Percentiles rank a stretch among this genome's conserved stretches.
Evolutionary conservation across 2,797 vertebrate species (phyloP).

Genomic region (Cryptoprocta ferox): DNA sequence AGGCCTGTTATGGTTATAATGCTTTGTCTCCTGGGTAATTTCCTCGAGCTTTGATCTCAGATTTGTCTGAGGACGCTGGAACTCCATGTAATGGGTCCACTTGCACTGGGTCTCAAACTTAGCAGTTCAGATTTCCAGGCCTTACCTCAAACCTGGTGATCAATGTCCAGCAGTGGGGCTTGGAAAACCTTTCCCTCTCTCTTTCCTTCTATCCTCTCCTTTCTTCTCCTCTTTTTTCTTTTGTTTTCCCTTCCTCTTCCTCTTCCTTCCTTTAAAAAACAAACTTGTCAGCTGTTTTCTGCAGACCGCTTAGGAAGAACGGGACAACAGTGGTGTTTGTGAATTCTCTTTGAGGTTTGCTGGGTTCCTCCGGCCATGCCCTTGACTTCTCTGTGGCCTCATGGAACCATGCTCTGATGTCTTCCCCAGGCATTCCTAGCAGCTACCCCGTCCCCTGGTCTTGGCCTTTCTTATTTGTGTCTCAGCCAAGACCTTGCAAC

Average conservation of each 20-base stretch:
- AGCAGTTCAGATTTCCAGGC: not conserved
- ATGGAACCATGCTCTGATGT: not conserved
- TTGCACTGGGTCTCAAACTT: not conserved
- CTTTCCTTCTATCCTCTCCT: accelerated
- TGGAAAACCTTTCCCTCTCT: not conserved
- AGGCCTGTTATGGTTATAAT: not conserved
- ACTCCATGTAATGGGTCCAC: not conserved
- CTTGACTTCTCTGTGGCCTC: not conserved
- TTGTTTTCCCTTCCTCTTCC: not conserved
- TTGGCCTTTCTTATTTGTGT: not conserved
- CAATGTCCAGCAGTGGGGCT: not conserved
- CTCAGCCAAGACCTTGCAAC: not conserved
- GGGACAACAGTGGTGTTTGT: not conserved
- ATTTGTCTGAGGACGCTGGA: not conserved
- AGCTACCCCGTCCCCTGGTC: not conserved
- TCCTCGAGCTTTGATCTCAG: constrained; percentile 37
- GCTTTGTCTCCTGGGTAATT: constrained; percentile 24
- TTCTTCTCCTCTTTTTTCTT: not conserved
- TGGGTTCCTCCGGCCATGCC: not conserved
- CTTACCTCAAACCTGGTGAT: not conserved
- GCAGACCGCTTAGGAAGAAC: not conserved
- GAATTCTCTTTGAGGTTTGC: not conserved
- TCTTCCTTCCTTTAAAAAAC: not conserved
- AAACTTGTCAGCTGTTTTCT: not conserved
- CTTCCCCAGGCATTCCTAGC: not conserved